Evolutionary conservation across 2,888 invertebrate genomes (phyloP).

Genomic region (Chorisops tibialis): DNA sequence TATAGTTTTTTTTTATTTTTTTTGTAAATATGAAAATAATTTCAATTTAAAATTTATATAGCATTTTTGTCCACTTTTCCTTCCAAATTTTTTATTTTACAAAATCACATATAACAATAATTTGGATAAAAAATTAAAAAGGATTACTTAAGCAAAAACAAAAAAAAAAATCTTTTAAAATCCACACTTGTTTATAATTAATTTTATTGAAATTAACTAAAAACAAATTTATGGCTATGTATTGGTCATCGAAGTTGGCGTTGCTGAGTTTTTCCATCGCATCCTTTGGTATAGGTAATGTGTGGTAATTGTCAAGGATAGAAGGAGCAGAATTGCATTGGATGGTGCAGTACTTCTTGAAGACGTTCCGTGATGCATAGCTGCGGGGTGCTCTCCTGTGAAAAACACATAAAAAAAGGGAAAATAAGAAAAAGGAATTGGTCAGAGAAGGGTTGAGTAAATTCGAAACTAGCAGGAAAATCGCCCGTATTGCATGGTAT

Average conservation of each 20-base stretch:
- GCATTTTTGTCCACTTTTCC: not conserved
- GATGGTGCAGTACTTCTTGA: constrained; percentile 40
- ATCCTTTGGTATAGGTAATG: constrained; percentile 39
- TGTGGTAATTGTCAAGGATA: constrained; percentile 40
- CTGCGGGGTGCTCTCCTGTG: constrained; percentile 80
- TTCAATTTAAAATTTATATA: not conserved
- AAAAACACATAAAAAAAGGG: constrained; percentile 23
- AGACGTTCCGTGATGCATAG: constrained; percentile 71
- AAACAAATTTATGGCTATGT: constrained; percentile 27
- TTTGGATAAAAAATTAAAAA: constrained; percentile 14
- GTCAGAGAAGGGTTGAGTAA: not conserved
- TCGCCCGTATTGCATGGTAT: not conserved
- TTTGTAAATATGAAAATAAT: not conserved
- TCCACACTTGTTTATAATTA: not conserved
- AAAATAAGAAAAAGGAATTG: not conserved
- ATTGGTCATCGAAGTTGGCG: constrained; percentile 19
- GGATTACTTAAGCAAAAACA: constrained; percentile 7
- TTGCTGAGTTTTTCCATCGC: constrained; percentile 36
- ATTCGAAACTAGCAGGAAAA: not conserved
- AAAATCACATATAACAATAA: not conserved
- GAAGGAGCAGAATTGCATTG: constrained; percentile 38
- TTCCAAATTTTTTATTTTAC: not conserved
- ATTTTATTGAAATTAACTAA: not conserved
- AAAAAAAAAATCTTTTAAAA: too few relatives aligned
- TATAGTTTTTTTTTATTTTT: not conserved